A percentile compares a stretch with the other conserved stretches of the same genome.
Evolutionary conservation across 1,140 invertebrate species (phyloP).

Genomic region (Drosophila nikananu): DNA sequence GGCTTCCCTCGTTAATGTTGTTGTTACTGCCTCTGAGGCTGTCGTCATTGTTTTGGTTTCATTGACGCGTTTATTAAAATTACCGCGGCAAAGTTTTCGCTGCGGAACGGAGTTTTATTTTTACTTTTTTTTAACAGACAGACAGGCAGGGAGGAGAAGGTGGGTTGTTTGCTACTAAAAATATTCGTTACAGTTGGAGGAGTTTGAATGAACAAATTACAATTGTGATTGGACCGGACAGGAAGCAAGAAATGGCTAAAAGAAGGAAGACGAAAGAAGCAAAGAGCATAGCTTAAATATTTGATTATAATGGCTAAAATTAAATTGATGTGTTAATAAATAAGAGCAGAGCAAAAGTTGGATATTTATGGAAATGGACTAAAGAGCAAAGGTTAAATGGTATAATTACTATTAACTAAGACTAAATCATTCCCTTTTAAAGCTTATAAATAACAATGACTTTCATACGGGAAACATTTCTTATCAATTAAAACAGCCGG

Average conservation of each 20-base stretch:
- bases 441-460: too few species aligned
- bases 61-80: slow-evolving; percentile 83
- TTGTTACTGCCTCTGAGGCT: slow-evolving; percentile 51
- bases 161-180: slow-evolving; percentile 38
- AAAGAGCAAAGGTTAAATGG: not conserved
- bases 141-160: slow-evolving; percentile 3
- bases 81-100: slow-evolving; percentile 71
- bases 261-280: not conserved
- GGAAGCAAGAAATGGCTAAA: slow-evolving; percentile 13
- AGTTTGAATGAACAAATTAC: slow-evolving; percentile 30
- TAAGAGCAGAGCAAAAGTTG: not conserved
- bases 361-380: not conserved
- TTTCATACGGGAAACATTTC: not conserved
- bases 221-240: slow-evolving; percentile 27
- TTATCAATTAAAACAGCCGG: too few species aligned
- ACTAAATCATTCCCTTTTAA: not conserved
- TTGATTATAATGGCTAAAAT: slow-evolving; percentile 19
- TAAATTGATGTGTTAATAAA: slow-evolving; percentile 6
- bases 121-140: slow-evolving; percentile 54
- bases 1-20: slow-evolving; percentile 44
- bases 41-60: slow-evolving; percentile 81
- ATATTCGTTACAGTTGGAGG: slow-evolving; percentile 13
- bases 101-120: slow-evolving; percentile 61
- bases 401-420: not conserved
- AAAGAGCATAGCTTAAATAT: slow-evolving; percentile 23